Percentiles rank a stretch among this genome's conserved stretches.
Evolutionary conservation across 2,797 vertebrate species (phyloP).

Genomic region (Chromobotia macracanthus): DNA sequence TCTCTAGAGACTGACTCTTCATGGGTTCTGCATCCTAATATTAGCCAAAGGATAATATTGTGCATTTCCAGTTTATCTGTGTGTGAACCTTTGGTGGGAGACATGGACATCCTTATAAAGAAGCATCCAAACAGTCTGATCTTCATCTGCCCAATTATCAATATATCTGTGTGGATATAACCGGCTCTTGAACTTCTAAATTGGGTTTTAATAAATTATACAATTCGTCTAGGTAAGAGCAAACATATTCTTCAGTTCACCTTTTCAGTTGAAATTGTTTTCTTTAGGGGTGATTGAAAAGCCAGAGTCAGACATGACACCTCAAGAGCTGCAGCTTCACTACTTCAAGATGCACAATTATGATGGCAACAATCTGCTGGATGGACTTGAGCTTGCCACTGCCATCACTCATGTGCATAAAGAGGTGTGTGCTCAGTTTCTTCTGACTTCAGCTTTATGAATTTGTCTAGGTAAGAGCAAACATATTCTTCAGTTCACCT

Average conservation of each 20-base stretch:
- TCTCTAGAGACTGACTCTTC: constrained; percentile 13
- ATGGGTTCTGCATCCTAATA: constrained; percentile 16
- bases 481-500: no score
- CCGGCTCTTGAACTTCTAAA: no score
- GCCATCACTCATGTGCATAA: constrained; percentile 94
- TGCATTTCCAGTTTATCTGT: constrained; percentile 2
- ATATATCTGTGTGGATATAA: no score
- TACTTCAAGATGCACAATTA: constrained; percentile 99
- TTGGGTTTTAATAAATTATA: no score
- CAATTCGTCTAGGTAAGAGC: no score
- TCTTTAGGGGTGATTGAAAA: constrained; percentile 92
- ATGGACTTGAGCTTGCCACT: constrained; percentile 93
- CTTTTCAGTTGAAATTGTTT: no score
- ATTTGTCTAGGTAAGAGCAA: no score
- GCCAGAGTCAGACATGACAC: constrained; percentile 92
- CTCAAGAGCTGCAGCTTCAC: constrained; percentile 95
- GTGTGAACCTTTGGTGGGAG: neutral
- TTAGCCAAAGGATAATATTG: constrained; percentile 18
- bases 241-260: no score
- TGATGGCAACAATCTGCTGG: constrained; percentile 93
- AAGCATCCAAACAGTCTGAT: no score
- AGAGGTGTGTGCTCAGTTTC: constrained; percentile 81
- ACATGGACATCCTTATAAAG: neutral
- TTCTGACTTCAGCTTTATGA: neutral
- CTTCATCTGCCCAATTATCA: no score